Percentiles rank a stretch among this genome's conserved stretches.
phyloP scores from a whole-genome alignment of 2,113 vertebrate genomes.

The Chascanopsetta lugubris region DNA sequence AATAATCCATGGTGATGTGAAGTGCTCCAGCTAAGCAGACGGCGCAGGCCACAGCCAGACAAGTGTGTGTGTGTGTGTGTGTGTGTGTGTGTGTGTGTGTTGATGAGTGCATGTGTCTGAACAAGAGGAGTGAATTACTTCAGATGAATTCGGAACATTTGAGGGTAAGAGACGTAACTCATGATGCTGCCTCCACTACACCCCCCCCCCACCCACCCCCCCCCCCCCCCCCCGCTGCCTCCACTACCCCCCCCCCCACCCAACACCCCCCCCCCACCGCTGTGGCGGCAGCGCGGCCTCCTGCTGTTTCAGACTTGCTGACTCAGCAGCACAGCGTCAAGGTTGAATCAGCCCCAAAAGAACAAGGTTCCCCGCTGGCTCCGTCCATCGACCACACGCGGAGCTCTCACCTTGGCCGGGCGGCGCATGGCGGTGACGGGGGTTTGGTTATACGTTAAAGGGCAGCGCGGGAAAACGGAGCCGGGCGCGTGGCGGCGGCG shows the following conservation, averaged over 20 bases:
- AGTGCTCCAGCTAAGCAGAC: slow-evolving; percentile 52
- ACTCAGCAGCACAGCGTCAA: slow-evolving; percentile 68
- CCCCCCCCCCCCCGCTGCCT: slow-evolving; percentile 1
- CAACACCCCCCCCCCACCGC: slow-evolving; percentile 18
- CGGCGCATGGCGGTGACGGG: slow-evolving; percentile 26
- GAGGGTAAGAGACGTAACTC: slow-evolving; percentile 51
- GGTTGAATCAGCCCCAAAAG: slow-evolving; percentile 61
- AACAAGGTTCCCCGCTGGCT: slow-evolving; percentile 42
- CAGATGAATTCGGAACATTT: slow-evolving; percentile 53
- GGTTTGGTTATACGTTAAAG: slow-evolving; percentile 52
- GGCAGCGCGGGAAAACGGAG: not conserved
- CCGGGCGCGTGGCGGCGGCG: too few species aligned
- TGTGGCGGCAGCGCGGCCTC: slow-evolving; percentile 22
- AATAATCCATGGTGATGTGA: slow-evolving; percentile 69
- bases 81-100: not conserved
- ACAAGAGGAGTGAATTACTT: slow-evolving; percentile 57
- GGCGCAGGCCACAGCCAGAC: slow-evolving; percentile 43
- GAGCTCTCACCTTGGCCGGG: slow-evolving; percentile 47
- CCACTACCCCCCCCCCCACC: slow-evolving; percentile 1
- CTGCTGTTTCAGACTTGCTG: slow-evolving; percentile 58
- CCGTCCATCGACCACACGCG: slow-evolving; percentile 41
- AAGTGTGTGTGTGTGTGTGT: slow-evolving; percentile 18
- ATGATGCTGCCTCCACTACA: slow-evolving; percentile 47
- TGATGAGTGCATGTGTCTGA: slow-evolving; percentile 13
- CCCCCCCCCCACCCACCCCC: slow-evolving; percentile 23